Evolutionary conservation across 2,797 vertebrate genomes (phyloP), one percentile per base, ranked within the genome.

Genomic region (Okamejei kenojei): DNA sequence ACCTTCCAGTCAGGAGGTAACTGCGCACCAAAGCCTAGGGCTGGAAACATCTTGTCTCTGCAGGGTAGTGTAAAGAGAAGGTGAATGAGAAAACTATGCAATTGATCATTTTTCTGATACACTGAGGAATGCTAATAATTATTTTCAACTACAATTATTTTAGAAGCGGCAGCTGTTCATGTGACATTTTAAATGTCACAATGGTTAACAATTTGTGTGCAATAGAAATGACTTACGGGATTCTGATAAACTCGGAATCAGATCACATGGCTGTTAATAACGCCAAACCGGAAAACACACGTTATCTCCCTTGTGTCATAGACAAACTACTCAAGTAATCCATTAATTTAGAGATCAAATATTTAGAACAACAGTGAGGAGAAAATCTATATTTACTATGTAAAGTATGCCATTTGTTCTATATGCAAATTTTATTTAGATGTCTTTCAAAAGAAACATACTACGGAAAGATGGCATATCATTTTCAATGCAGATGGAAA

Each of bases 1-100:
- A 99, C 99, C 98, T 99, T 99, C 99, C 99, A 99, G 96, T 99
- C 98, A 65, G 99, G 99, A 0, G 98, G 98, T 94, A 99, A 96
- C 95, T 99, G 98, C 93, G 99, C 99, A 3, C 99, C 99, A n/a
- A 99, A 99, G 94, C 99, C 99, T 95, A 99, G 96, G 93, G 99
- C 99, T 94, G 99, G 99, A 97, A 99, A 99, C 97, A 99, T 98
- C 97, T 99, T 99, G 95, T 99, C 98, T 79, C 99, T 99, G 94
- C 94, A 94, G 95, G 95, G 95, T 95, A 45, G 95, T 95, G 95
- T 95, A 95, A 76, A 80, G 94, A 68, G 81, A 58, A 32, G 93
- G 10, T 54, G 65, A 73, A 74, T 54, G 82, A 76, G 61, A 23
- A 21, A 35, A 45, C 23, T 13, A 91, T 11, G 4, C 58, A 65